Evolutionary conservation across 2,888 invertebrate genomes (phyloP).

Genomic region (Molorchus minor): DNA sequence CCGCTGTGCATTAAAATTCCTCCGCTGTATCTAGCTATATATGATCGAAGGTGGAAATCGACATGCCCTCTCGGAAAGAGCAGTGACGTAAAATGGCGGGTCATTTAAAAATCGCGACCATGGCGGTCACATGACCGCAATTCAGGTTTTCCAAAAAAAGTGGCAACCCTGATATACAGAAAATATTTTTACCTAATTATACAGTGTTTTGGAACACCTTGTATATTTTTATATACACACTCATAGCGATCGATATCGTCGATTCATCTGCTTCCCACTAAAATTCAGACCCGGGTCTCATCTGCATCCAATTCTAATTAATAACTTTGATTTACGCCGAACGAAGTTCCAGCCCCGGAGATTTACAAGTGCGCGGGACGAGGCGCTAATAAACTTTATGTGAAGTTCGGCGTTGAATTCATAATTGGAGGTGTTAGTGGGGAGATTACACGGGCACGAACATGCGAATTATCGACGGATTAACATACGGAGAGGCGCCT

Average conservation of each 20-base stretch:
- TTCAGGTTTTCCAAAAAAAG: no score
- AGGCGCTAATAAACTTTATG: not conserved
- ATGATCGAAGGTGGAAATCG: no score
- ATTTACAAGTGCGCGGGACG: constrained; percentile 4
- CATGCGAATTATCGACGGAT: not conserved
- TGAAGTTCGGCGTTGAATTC: not conserved
- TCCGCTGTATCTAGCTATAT: no score
- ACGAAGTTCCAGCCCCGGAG: not conserved
- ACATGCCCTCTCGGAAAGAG: no score
- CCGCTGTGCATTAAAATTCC: no score
- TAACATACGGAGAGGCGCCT: not conserved
- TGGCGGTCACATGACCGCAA: no score
- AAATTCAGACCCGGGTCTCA: not conserved
- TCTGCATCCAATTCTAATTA: constrained; percentile 19
- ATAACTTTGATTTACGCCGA: constrained; percentile 13
- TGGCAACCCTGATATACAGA: no score
- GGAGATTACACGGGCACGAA: not conserved
- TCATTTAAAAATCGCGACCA: no score
- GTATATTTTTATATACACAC: no score
- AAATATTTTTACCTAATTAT: no score
- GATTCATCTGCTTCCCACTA: constrained; percentile 6
- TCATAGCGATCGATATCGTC: constrained; percentile 16
- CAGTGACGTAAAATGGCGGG: no score
- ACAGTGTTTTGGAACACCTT: no score
- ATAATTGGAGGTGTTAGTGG: not conserved